Base-by-base conservation (phyloP, 1,140 invertebrate species). In the Drosophila obscura region DNA sequence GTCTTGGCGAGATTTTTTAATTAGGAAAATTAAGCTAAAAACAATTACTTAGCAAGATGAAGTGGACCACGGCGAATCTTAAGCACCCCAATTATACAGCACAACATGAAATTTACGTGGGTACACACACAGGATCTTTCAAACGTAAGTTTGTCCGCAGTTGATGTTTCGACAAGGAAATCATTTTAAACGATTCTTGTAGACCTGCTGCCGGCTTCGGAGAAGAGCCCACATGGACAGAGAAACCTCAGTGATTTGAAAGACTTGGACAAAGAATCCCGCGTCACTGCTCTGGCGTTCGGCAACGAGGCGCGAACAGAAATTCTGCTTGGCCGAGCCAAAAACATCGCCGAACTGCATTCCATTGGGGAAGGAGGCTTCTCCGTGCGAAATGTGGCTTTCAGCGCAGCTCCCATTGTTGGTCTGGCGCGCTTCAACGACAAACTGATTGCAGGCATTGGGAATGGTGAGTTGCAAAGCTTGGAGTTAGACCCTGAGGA, bases 271-370 rank as follows among this genome's bases (percentile, higher is more conserved):
- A 94, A 94, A 73, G 92, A 93, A 31, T 93, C 94, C 2, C 74
- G 91, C 0, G 92, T 98, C 19, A 95, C 94, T 1, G 92, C 93
- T 1, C 92, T 97, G 90, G 93, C 93, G 8, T 97, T 96, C 95
- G 94, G 93, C 1, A 94, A 95, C 77, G 83, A 93, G 0, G 92
- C 95, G 11, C 94, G 96, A 77, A 94, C 93, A 43, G 94, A 96
- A 79, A 93, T 97, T 73, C 77, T 97, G 6, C 90, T 96, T 5
- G 96, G 92, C 1, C 66, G 91, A 1, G 79, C 61, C 0, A 80
- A 91, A 50, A 69, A 73, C 16, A 31, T 59, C 67, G 91, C 75
- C 0, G 78, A 91, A 50, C 19, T 91, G 6, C 81, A 83, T 43
- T 55, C 85, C 1, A 43, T 85, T 4, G 35, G 48, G 11, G 56